phyloP scores from a whole-genome alignment of 2,888 invertebrate species.

The Dryobotodes eremita region DNA sequence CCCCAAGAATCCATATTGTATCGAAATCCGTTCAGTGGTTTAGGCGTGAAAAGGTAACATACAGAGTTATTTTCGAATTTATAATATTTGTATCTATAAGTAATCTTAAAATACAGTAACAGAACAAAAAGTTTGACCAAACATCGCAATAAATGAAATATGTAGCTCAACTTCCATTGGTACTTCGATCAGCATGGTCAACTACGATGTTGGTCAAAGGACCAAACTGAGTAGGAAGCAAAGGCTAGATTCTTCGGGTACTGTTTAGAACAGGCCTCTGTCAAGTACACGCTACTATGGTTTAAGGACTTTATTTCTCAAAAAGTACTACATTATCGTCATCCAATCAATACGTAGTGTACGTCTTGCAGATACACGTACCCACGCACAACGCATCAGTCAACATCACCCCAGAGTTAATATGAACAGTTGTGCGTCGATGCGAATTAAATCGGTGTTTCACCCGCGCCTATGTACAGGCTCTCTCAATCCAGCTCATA shows the following conservation, averaged over 20 bases:
- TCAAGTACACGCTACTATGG: not conserved
- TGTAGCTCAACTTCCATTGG: not conserved
- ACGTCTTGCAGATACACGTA: not conserved
- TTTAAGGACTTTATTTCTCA: too few species aligned
- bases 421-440: conserved; percentile 39
- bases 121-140: not conserved
- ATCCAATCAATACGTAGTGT: conserved; percentile 26
- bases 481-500: conserved; percentile 59
- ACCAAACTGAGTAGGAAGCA: not conserved
- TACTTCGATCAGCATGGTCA: not conserved
- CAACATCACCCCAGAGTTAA: conserved; percentile 40
- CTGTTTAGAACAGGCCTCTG: conserved; percentile 4
- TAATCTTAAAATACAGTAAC: not conserved
- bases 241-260: too few species aligned
- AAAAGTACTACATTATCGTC: conserved; percentile 1
- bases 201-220: too few species aligned
- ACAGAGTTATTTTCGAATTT: too few species aligned
- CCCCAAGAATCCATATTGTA: too few species aligned
- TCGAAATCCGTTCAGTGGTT: too few species aligned
- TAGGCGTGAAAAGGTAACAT: too few species aligned
- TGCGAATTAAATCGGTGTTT: conserved; percentile 48
- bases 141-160: conserved; percentile 2
- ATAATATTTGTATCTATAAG: too few species aligned
- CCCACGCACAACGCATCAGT: conserved; percentile 32
- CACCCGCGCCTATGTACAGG: conserved; percentile 28